Evolutionary conservation across 2,888 invertebrate genomes (phyloP).

Genomic region (Agrilus cyanescens): DNA sequence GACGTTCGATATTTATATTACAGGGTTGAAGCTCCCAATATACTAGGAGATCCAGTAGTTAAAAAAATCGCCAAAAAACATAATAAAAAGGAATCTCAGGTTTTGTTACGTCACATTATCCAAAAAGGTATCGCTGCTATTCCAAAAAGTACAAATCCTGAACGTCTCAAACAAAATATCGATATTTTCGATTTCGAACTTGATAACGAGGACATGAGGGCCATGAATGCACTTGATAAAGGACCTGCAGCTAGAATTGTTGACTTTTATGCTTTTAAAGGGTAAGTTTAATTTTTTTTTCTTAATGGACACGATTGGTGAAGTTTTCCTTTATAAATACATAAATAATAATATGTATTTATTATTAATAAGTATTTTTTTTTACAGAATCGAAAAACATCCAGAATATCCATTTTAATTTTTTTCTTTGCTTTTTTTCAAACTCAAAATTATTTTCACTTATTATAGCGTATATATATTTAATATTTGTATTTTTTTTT

Average conservation of each 20-base stretch:
- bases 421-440: no score
- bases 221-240: conserved; percentile 50
- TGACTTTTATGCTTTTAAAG: conserved; percentile 57
- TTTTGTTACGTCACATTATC: conserved; percentile 55
- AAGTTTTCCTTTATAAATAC: no score
- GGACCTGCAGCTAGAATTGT: conserved; percentile 54
- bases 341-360: background rate
- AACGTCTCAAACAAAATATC: conserved; percentile 64
- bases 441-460: no score
- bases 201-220: conserved; percentile 46
- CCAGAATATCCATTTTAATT: conserved; percentile 23
- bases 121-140: conserved; percentile 66
- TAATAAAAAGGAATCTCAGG: conserved; percentile 61
- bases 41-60: conserved; percentile 50
- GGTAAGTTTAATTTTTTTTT: conserved; percentile 33
- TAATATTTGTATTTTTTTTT: no score
- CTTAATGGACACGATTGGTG: no score
- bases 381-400: conserved; percentile 21
- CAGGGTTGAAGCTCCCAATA: conserved; percentile 51
- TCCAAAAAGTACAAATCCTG: conserved; percentile 70
- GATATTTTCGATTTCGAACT: conserved; percentile 63
- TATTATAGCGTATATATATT: no score
- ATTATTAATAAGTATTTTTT: conserved; percentile 2
- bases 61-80: conserved; percentile 40
- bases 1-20: no score